These are phyloP conservation scores for Orchesella flavescens DNA, from an alignment of 2,888 invertebrate species.

Conservation along the genomic window DNA sequence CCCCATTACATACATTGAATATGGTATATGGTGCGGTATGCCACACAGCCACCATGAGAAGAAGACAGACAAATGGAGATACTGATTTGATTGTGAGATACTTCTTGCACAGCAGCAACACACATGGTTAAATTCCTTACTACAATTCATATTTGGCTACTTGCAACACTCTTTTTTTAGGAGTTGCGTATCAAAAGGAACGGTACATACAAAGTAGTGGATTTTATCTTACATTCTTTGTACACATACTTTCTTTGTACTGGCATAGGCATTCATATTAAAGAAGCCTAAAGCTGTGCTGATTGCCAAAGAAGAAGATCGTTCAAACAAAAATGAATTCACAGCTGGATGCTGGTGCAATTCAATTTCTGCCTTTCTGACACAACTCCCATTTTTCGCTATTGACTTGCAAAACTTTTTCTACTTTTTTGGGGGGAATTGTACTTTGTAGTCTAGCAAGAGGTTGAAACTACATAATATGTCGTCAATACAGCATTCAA, in stretches of 20 bases:
- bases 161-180: not conserved
- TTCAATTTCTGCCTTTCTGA: not conserved
- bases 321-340: not conserved
- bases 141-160: too few species aligned
- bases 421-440: not conserved
- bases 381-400: not conserved
- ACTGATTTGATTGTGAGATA: not conserved
- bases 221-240: too few species aligned
- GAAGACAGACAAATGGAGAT: not conserved
- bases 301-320: too few species aligned
- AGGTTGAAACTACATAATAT: too few species aligned
- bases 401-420: not conserved
- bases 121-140: not conserved
- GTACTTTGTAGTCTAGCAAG: not conserved
- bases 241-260: not conserved
- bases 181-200: not conserved
- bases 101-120: not conserved
- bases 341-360: conserved; percentile 9
- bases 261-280: not conserved
- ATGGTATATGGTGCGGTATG: not conserved
- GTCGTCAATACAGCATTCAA: too few species aligned
- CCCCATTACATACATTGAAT: not conserved
- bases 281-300: not conserved
- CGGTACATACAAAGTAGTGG: not conserved
- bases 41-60: too few species aligned